Base-by-base conservation (phyloP, 2,113 vertebrate species). In the Notarius lentiginosus region DNA sequence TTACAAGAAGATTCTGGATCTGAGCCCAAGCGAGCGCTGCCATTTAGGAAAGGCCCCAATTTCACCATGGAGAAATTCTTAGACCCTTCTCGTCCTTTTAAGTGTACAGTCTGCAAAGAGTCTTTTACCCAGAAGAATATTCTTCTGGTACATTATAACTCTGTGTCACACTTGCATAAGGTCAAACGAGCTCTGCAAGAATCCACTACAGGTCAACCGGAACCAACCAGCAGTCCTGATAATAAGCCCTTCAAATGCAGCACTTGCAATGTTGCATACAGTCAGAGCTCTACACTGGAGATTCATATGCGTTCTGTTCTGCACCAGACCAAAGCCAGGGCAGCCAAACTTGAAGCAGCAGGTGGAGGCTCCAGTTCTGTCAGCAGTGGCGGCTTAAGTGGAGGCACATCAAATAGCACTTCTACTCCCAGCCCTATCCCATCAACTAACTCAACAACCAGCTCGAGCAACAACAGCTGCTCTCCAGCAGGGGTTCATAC, bases 121-220 rank as follows among this genome's bases (percentile, higher is more conserved):
- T 99, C 98, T 87, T 99, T 99, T 91, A 99, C 98, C 0, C 98
- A 99, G 77, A 99, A 99, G 94, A 99, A 99, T 89, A 99, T 99
- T 91, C 96, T 99, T 82, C 92, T 99, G 58, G 98, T 99, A 88
- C 98, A 99, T 93, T 99, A 99, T 93, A 99, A 99, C 90, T 99
- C 98, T 0, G 98, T 99, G 79, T 99, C 98, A 87, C 98, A 99
- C 90, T 94, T 99, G 82, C 98, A 99, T 92, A 99, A 99, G 92
- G 95, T 99, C 89, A 99, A 99, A 92, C 95, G 98, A 92, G 98
- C 98, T 90, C 96, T 99, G 81, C 98, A 99, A 89, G 98, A 99
- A 91, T 98, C 98, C 51, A 96, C 97, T n/a, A 96, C 96, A 0
- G 97, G 98, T 87, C 98, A 98, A 30, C 97, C 97, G 7, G 98